Percentiles rank a stretch among this genome's conserved stretches.
These are phyloP conservation scores for Chaetogeoica ovagalla DNA, from an alignment of 2,888 invertebrate species.

Conservation along the genomic window DNA sequence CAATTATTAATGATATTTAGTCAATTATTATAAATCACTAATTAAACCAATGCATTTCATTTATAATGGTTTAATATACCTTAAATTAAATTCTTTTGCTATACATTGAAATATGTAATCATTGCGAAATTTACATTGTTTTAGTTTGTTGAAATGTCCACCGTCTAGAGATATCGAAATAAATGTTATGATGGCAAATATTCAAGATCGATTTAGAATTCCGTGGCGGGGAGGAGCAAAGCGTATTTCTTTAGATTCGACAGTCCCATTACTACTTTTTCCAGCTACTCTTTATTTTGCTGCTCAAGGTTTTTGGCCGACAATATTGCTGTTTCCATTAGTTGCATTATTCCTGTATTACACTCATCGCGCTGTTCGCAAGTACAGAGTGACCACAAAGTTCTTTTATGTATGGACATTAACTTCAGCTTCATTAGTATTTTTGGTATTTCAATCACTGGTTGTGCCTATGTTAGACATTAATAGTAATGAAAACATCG, in stretches of 20 bases:
- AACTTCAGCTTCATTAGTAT: conserved; percentile 69
- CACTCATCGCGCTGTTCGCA: conserved; percentile 55
- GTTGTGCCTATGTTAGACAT: conserved; percentile 76
- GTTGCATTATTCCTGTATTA: conserved; percentile 56
- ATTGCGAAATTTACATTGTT: conserved; percentile 28
- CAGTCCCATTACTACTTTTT: conserved; percentile 62
- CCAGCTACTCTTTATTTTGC: conserved; percentile 55
- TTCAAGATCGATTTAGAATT: conserved; percentile 63
- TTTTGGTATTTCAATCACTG: conserved; percentile 70
- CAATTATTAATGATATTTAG: too few relatives aligned
- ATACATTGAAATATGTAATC: not conserved
- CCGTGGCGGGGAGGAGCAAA: conserved; percentile 68
- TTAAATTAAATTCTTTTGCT: not conserved
- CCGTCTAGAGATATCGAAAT: conserved; percentile 46
- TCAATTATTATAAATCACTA: too few relatives aligned
- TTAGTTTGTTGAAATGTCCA: conserved; percentile 44
- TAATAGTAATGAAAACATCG: conserved; percentile 68
- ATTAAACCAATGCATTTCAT: too few relatives aligned
- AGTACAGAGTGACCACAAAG: conserved; percentile 64
- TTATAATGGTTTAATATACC: too few relatives aligned
- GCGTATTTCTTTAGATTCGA: conserved; percentile 62
- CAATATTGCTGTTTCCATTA: conserved; percentile 55
- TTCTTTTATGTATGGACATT: conserved; percentile 78
- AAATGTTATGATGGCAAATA: conserved; percentile 46
- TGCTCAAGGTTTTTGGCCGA: conserved; percentile 56